Evolutionary conservation across 2,113 vertebrate species (phyloP).

Genomic region (Mus pahari): DNA sequence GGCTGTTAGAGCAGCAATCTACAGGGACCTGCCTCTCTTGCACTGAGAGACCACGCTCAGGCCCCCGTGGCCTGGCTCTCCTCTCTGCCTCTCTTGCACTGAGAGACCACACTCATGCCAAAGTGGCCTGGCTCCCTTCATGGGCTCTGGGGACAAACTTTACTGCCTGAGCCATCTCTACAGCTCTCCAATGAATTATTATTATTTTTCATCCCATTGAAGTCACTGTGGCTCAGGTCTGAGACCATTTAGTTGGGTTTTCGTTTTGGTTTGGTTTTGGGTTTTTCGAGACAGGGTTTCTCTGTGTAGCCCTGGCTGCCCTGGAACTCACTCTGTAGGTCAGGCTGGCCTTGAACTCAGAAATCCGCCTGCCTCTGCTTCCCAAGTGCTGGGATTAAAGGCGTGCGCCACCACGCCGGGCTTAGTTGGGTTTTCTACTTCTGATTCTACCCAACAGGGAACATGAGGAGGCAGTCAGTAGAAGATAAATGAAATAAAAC

Average conservation of each 20-base stretch:
- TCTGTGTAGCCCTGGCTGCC: no score
- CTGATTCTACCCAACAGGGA: background rate
- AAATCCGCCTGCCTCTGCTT: no score
- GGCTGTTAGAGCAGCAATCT: background rate
- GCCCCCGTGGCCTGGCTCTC: background rate
- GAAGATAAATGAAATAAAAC: background rate
- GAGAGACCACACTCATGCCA: background rate
- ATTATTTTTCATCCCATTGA: background rate
- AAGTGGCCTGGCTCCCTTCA: background rate
- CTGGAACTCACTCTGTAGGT: no score
- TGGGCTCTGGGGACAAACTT: background rate
- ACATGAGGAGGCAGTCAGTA: background rate
- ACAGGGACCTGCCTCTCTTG: background rate
- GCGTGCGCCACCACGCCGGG: no score
- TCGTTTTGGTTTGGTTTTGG: no score
- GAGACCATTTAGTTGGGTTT: background rate
- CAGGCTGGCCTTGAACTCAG: no score
- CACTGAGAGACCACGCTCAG: background rate
- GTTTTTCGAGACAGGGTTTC: no score
- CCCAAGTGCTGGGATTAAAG: no score
- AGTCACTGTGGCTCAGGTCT: background rate
- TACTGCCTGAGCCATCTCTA: background rate
- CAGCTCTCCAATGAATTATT: background rate
- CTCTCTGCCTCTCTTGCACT: background rate
- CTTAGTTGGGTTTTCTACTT: background rate